These are phyloP conservation scores for Sebastes trivittatus DNA, from an alignment of 2,797 vertebrate genomes.

Conservation along the genomic window DNA sequence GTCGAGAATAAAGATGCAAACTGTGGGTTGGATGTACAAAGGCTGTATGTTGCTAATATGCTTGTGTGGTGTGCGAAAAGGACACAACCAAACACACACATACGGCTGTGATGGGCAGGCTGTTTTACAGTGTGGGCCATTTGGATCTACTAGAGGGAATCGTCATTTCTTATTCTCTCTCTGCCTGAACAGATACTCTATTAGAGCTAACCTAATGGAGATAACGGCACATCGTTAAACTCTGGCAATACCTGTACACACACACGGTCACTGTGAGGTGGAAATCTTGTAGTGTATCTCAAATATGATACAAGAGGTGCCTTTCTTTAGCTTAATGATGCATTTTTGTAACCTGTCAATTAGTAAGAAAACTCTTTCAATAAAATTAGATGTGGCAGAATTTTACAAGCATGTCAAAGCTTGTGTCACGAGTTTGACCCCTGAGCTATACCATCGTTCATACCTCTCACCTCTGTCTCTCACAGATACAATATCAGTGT, in stretches of 20 bases:
- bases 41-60: slow-evolving; percentile 15
- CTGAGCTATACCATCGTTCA: neutral
- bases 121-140: slow-evolving; percentile 21
- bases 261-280: neutral
- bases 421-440: neutral
- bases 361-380: neutral
- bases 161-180: neutral
- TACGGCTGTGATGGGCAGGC: slow-evolving; percentile 14
- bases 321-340: neutral
- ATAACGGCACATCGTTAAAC: neutral
- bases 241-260: neutral
- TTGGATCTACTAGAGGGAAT: slow-evolving; percentile 38
- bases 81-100: slow-evolving; percentile 12
- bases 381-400: neutral
- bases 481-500: neutral
- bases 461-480: neutral
- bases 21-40: slow-evolving; percentile 31
- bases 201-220: neutral
- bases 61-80: neutral
- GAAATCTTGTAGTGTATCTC: neutral
- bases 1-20: slow-evolving; percentile 40
- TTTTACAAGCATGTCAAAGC: neutral
- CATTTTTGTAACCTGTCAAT: neutral
- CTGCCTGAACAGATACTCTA: slow-evolving; percentile 6
- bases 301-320: neutral